Evolutionary conservation across 2,888 invertebrate genomes (phyloP), one percentile per base, ranked within the genome.

Genomic region (Ophraella communa): DNA sequence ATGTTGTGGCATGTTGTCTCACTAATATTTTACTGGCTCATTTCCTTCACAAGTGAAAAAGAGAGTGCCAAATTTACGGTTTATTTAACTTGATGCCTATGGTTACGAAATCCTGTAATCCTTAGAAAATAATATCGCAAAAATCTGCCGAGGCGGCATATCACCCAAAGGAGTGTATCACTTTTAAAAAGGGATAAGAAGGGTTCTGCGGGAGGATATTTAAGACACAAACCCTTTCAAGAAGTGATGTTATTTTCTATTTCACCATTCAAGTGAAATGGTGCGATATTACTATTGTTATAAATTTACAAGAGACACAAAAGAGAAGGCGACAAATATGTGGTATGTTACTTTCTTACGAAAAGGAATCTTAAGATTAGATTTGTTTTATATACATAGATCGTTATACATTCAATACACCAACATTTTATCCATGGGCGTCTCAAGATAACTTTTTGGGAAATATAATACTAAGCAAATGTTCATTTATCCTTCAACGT

Each of bases 151-250:
- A 10, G 20, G 59, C 69, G 67, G 67, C 67, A 62, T 65, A 57
- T 65, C 47, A 61, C 45, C 64, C 62, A 61, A 62, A 39, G 62
- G 55, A 64, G 21, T 56, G 58, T 49, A 64, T 65, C 70, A 71
- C 71, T 67, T 71, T 67, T 58, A 62, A 66, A 68, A 69, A 70
- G 58, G 67, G 71, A 70, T 69, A 69, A 70, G 64, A 68, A 64
- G 62, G 57, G 62, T 62, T 64, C 64, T 54, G 63, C 59, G 69
- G 59, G 64, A 49, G 64, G 65, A 67, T 70, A 69, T 58, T 70
- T 65, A 60, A 58, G 62, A 39, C 65, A 30, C 65, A 64, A 73
- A 73, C 72, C 69, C 70, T 73, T 73, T 73, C 51, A 70, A 71
- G 65, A 66, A 67, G 69, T 71, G 73, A 70, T 54, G 59, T 59